Evolutionary conservation across 2,888 invertebrate species (phyloP).

Genomic region (Sinodicranocentrus sp.): DNA sequence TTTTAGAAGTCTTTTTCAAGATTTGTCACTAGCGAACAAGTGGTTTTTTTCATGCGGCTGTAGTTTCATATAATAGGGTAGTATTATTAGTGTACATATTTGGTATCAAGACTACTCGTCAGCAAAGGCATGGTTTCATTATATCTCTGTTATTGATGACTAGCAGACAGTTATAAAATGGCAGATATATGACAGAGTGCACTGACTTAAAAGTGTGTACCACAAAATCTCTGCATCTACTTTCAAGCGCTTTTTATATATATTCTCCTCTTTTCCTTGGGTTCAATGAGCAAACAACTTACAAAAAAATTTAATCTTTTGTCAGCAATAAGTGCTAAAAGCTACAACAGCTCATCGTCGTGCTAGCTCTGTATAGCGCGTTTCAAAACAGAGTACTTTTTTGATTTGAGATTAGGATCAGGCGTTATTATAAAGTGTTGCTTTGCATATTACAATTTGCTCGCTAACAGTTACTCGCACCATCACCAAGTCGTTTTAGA

Average conservation of each 20-base stretch:
- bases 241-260: constrained; percentile 1
- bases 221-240: not conserved
- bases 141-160: constrained; percentile 11
- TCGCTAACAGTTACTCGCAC: too few species aligned
- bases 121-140: not conserved
- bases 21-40: constrained; percentile 13
- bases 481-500: too few species aligned
- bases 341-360: not conserved
- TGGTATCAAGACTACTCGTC: not conserved
- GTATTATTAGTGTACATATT: not conserved
- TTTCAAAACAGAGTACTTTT: constrained; percentile 4
- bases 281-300: constrained; percentile 22
- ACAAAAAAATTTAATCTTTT: constrained; percentile 31
- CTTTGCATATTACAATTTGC: too few species aligned
- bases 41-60: not conserved
- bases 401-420: not conserved
- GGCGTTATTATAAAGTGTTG: not conserved
- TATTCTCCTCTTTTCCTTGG: not conserved
- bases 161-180: constrained; percentile 12
- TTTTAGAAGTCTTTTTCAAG: not conserved
- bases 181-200: constrained; percentile 11
- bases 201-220: constrained; percentile 1
- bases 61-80: not conserved
- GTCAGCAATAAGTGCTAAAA: constrained; percentile 45
- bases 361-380: not conserved